Base-by-base conservation (phyloP, 2,888 invertebrate genomes). In the Agrotis puta region DNA sequence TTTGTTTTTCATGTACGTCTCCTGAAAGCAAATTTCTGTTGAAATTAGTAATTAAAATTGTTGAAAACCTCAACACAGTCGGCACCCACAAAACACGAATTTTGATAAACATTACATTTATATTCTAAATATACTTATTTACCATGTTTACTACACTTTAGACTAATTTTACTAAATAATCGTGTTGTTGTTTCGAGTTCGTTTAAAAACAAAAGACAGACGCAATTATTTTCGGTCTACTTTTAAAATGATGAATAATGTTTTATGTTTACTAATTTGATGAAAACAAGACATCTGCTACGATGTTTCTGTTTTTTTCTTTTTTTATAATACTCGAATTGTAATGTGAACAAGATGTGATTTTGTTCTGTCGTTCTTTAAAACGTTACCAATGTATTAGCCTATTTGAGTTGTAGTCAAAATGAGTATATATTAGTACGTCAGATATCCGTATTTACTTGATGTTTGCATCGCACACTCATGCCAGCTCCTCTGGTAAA, bases 121-220 rank as follows among this genome's bases (percentile, higher is more conserved):
- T 39, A 39, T 39, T 39, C 9, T 39, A 39, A n/a, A 56, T 14
- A 22, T 20, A 50, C 45, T 14, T 45, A 51, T 64, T 56, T 66
- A 14, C 58, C 24, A 27, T 11, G 13, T 45, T 64, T 22, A 45
- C 39, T 7, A 61, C 39, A 53, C 75, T 64, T 71, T 51, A 69
- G 13, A 53, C 65, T 66, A 79, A 83, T 79, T 79, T 54, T 22
- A 57, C 54, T 64, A 67, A 81, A 77, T 61, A 20, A 47, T 65
- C 58, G 39, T 59, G 43, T 70, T 59, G 24, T 65, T 65, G 50
- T 43, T 50, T 57, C 6, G 47, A 56, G 20, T 67, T 73, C 27
- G 50, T 71, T 61, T 18, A 43, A 20, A 54, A 63, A 66, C 58
- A 63, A 67, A 57, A 57, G 13, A 48, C 13, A 43, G 16, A 24